phyloP scores from a whole-genome alignment of 2,888 invertebrate genomes.

The Lampropteryx suffumata region DNA sequence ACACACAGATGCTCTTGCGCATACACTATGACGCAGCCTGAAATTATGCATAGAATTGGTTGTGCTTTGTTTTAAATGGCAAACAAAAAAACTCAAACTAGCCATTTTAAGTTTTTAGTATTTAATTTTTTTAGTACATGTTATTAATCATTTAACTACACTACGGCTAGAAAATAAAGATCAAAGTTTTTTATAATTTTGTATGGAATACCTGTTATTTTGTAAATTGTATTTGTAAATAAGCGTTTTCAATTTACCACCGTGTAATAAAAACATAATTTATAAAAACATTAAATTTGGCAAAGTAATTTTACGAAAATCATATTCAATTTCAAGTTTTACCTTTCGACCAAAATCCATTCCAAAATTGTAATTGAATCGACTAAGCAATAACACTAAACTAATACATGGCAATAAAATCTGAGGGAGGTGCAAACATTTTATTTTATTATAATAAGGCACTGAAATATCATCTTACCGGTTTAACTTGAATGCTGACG shows the following conservation, averaged over 20 bases:
- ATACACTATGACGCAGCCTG: conserved; percentile 44
- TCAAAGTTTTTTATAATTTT: too few relatives aligned
- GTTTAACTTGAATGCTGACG: conserved; percentile 13
- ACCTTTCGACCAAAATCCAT: conserved; percentile 8
- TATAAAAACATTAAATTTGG: not conserved
- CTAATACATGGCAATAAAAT: conserved; percentile 16
- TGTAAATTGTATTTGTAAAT: too few relatives aligned
- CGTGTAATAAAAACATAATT: too few relatives aligned
- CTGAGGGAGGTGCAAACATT: conserved; percentile 15
- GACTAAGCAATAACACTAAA: conserved; percentile 18
- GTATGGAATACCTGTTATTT: too few relatives aligned
- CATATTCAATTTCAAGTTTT: conserved; percentile 14
- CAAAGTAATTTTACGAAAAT: not conserved
- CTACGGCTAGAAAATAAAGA: too few relatives aligned
- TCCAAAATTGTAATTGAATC: conserved; percentile 15
- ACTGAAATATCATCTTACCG: conserved; percentile 3
- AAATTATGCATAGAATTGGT: conserved; percentile 18
- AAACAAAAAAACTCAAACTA: too few relatives aligned
- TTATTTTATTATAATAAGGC: conserved; percentile 2
- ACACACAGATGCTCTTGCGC: conserved; percentile 41
- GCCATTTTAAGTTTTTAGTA: too few relatives aligned
- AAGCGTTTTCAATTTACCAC: too few relatives aligned
- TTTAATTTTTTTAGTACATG: too few relatives aligned
- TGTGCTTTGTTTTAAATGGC: conserved; percentile 16
- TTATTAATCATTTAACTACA: too few relatives aligned